Conservation (phyloP, 2,888 invertebrate genomes). For the Drosophila kokeensis region DNA sequence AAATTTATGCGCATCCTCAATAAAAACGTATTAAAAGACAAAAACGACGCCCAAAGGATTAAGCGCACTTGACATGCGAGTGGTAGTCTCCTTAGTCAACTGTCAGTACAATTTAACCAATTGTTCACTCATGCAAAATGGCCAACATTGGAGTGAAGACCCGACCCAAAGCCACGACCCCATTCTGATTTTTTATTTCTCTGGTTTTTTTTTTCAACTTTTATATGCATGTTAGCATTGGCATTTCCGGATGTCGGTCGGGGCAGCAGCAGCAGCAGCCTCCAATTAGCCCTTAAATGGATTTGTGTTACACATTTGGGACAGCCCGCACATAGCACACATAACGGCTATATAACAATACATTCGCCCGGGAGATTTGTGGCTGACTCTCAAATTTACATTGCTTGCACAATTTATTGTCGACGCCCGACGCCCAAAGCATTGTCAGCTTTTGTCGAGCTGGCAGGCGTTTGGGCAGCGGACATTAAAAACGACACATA, state of each 20-base stretch:
- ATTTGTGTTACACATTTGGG: constrained; percentile 74
- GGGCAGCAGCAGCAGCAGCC: constrained; percentile 23
- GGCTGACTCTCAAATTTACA: constrained; percentile 54
- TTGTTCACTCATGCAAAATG: constrained; percentile 58
- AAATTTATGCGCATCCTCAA: constrained; percentile 34
- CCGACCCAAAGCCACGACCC: constrained; percentile 15
- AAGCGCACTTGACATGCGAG: constrained; percentile 39
- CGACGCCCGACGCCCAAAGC: constrained; percentile 2
- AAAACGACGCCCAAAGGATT: constrained; percentile 60
- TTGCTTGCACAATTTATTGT: constrained; percentile 45
- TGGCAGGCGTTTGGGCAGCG: constrained; percentile 43
- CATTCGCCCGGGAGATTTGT: constrained; percentile 65
- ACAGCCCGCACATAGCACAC: constrained; percentile 19
- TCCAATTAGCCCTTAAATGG: constrained; percentile 79
- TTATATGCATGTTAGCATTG: constrained; percentile 37
- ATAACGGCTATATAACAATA: constrained; percentile 46
- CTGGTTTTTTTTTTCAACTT: constrained; percentile 1
- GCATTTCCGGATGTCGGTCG: constrained; percentile 52
- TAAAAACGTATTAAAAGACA: constrained; percentile 56
- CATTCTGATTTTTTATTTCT: constrained; percentile 14
- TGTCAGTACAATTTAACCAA: constrained; percentile 27
- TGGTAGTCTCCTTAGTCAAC: constrained; percentile 12
- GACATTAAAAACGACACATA: constrained; percentile 68
- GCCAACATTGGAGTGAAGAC: constrained; percentile 23
- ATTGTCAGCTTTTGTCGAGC: constrained; percentile 43